Evolutionary conservation across 2,888 invertebrate species (phyloP), one percentile per base, ranked within the genome.

Genomic region (Microctonus hyperodae): DNA sequence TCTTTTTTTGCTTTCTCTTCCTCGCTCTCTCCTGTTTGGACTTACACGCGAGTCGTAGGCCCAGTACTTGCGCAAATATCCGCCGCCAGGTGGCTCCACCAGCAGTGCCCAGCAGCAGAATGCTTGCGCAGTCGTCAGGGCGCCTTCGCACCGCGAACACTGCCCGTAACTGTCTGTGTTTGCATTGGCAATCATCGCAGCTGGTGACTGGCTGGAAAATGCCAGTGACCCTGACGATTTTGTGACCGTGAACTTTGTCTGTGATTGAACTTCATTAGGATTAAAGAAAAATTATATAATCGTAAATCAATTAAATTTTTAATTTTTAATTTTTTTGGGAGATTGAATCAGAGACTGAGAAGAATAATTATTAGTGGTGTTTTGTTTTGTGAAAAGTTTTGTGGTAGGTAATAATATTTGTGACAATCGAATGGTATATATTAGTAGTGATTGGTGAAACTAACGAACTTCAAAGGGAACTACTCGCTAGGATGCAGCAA

Each of bases 51-150:
- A 68, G 51, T 61, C 57, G 56, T 56, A 66, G 70, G 74, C 73
- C 70, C 35, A 35, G 61, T 48, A 55, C 50, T 44, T 48, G 66
- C 69, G 70, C 69, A 69, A 78, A 77, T 78, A 76, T 75, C 78
- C 73, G 75, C 81, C 82, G 77, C 88, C 86, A 88, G 88, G 87
- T 88, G 88, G 88, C 88, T 88, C 88, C 87, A 87, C 87, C 85
- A 86, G 86, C 86, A 87, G 85, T 86, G 86, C 86, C 87, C 87
- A 86, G 86, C 82, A 78, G 78, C 86, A 86, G 86, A 86, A 86
- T 87, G 87, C 87, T 87, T 86, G 86, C 86, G 85, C 87, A 88
- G 88, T 86, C 87, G 86, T 86, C 87, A 87, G 86, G 87, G 88
- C 87, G 88, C 88, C 86, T 87, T 87, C 87, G 88, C 87, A 87